Evolutionary conservation across 2,113 vertebrate species (phyloP).

Genomic region (Corvus cornix): DNA sequence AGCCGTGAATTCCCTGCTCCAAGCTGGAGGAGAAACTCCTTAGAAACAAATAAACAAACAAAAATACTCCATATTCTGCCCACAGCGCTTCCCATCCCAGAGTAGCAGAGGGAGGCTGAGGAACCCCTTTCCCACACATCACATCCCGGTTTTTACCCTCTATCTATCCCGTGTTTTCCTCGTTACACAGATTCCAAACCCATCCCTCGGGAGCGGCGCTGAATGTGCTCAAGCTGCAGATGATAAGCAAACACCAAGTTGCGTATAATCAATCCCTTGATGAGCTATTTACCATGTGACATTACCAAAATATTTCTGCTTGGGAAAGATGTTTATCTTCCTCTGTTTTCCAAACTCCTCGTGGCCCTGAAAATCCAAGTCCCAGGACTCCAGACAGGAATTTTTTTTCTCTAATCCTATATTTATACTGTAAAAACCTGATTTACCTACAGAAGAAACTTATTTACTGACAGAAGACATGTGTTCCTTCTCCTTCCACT

Average conservation of each 20-base stretch:
- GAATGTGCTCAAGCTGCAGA: neutral
- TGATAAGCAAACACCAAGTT: constrained; percentile 25
- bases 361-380: neutral
- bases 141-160: neutral
- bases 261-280: neutral
- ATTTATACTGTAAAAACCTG: neutral
- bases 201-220: neutral
- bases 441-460: neutral
- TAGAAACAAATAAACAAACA: neutral
- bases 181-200: neutral
- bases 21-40: neutral
- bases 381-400: neutral
- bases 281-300: constrained; percentile 17
- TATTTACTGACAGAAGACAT: neutral
- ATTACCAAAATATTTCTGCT: constrained; percentile 35
- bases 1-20: neutral
- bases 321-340: neutral
- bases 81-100: accelerated
- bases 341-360: neutral
- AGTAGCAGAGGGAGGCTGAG: neutral
- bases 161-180: neutral
- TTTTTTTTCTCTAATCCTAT: neutral
- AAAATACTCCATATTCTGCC: neutral
- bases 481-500: neutral
- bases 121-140: neutral